phyloP scores from a whole-genome alignment of 2,113 vertebrate genomes.

The Micromys minutus region DNA sequence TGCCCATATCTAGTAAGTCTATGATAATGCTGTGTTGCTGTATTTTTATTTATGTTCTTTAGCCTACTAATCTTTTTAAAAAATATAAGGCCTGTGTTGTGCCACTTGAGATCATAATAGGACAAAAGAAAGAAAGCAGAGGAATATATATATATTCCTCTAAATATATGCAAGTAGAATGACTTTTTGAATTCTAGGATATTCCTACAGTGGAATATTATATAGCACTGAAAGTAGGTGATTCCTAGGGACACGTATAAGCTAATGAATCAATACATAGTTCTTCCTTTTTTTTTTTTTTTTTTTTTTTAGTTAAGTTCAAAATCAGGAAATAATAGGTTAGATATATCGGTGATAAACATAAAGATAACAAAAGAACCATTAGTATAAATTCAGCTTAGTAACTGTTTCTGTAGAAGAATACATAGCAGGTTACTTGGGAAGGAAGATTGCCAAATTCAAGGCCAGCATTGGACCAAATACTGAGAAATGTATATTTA shows the following conservation, averaged over 20 bases:
- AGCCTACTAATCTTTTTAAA: neutral
- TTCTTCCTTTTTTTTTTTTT: slow-evolving; percentile 30
- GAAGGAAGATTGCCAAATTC: neutral
- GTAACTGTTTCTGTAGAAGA: slow-evolving; percentile 26
- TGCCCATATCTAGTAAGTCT: neutral
- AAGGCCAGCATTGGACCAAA: neutral
- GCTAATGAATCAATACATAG: neutral
- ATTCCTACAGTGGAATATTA: neutral
- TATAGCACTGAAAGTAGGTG: neutral
- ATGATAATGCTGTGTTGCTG: neutral
- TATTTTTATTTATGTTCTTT: neutral
- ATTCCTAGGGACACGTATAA: neutral
- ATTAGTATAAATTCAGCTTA: slow-evolving; percentile 36
- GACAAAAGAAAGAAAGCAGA: neutral
- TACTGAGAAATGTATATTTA: neutral
- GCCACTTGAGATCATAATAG: neutral
- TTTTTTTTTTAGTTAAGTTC: slow-evolving; percentile 35
- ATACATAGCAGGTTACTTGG: neutral
- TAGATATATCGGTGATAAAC: slow-evolving; percentile 22
- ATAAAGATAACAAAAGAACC: slow-evolving; percentile 43
- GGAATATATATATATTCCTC: neutral
- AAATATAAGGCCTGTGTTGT: neutral
- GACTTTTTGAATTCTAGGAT: slow-evolving; percentile 13
- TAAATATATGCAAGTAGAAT: neutral
- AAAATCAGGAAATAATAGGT: slow-evolving; percentile 40